Base-by-base conservation (phyloP, 2,797 vertebrate species). In the Cirrhinus mrigala region DNA sequence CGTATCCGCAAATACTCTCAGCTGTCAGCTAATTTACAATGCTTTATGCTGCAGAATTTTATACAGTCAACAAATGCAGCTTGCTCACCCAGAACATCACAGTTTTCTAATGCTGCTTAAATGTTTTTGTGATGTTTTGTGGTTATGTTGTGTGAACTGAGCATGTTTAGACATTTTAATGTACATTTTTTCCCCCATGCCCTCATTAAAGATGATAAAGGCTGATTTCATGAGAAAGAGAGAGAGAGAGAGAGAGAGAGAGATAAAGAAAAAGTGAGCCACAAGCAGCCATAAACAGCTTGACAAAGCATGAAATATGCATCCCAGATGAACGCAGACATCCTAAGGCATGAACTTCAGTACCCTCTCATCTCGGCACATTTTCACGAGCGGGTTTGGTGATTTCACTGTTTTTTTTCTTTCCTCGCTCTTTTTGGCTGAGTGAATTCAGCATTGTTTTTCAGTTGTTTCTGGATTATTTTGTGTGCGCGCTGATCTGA, bases 261-360 rank as follows among this genome's bases (percentile, higher is more conserved):
- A 81, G 29, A 89, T 60, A 89, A 70, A 84, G 40, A 46, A n/a
- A 79, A 74, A 86, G 64, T 81, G 74, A 85, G 54, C 83, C 74
- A 79, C 64, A 73, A 87, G 77, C 79, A 83, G 46, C 62, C 70
- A 74, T 81, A 84, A 52, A 85, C 84, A 83, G 82, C 83, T 85
- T 87, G 91, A 89, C 90, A 88, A 89, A 91, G 88, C 83, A 56
- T 90, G 86, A 88, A 86, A 86, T 91, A 83, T 83, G 83, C 86
- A 91, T 86, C 62, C 46, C 27, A 85, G 54, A 85, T 85, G 76
- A 85, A 84, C 24, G 29, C 70, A 77, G 58, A 68, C 82, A 81
- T 82, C 87, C 71, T 52, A 60, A 85, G 83, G 69, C 79, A 78
- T 70, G 66, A 74, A 81, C 79, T 79, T 69, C 73, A 62, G 24